These are phyloP conservation scores for Neosalanx taihuensis DNA, from an alignment of 2,797 vertebrate genomes.

Conservation along the genomic window DNA sequence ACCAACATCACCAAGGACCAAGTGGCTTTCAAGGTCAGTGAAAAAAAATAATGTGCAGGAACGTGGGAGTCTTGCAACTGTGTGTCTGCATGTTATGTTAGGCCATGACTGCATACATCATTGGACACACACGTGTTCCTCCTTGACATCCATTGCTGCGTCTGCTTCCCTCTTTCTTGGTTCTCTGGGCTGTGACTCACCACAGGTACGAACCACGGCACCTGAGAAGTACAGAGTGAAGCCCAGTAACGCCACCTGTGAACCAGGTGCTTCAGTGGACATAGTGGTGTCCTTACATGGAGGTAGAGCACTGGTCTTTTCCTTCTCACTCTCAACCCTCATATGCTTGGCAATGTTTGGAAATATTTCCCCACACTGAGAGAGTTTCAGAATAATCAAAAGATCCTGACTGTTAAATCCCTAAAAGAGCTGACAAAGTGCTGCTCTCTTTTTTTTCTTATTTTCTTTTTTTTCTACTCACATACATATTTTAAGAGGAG, in stretches of 20 bases:
- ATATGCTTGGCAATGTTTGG: slow-evolving; percentile 24
- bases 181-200: slow-evolving; percentile 6
- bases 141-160: neutral
- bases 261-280: slow-evolving; percentile 85
- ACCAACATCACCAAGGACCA: slow-evolving; percentile 92
- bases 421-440: slow-evolving; percentile 51
- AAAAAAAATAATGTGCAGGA: neutral
- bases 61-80: neutral
- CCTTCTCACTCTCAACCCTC: slow-evolving; percentile 17
- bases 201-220: slow-evolving; percentile 94
- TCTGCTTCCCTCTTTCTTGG: too few relatives aligned
- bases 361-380: slow-evolving; percentile 27
- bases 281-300: slow-evolving; percentile 91
- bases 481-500: slow-evolving; percentile 64
- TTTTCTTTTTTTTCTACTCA: neutral
- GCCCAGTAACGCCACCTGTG: slow-evolving; percentile 92
- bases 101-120: neutral
- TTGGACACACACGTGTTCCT: neutral
- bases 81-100: slow-evolving; percentile 1
- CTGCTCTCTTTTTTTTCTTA: slow-evolving; percentile 37
- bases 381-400: slow-evolving; percentile 48
- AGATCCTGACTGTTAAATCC: slow-evolving; percentile 34
- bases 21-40: slow-evolving; percentile 91
- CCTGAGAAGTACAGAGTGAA: slow-evolving; percentile 97
- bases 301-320: slow-evolving; percentile 66